Evolutionary conservation across 2,797 vertebrate species (phyloP).

Genomic region (Acanthiza pusilla): DNA sequence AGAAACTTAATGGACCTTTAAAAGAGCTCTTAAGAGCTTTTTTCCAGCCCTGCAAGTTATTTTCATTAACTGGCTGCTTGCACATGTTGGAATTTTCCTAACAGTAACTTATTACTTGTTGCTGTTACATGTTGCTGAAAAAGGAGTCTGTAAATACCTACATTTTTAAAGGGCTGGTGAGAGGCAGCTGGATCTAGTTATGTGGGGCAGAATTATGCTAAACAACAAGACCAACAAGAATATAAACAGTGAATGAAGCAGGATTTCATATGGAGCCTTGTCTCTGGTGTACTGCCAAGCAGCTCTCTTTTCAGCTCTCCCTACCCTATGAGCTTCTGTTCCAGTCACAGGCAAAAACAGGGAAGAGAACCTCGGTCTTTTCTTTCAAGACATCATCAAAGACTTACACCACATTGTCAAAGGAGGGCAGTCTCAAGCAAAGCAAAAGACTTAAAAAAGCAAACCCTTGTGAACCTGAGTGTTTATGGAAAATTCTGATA

Average conservation of each 20-base stretch:
- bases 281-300: neutral
- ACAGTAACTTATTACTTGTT: neutral
- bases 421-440: constrained; percentile 28
- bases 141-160: neutral
- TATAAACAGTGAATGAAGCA: neutral
- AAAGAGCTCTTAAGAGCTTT: neutral
- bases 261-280: neutral
- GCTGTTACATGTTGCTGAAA: neutral
- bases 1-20: neutral
- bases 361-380: neutral
- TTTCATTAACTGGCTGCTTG: neutral
- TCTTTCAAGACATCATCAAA: neutral
- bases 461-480: neutral
- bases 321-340: neutral
- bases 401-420: neutral
- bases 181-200: neutral
- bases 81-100: neutral
- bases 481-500: neutral
- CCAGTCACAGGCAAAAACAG: neutral
- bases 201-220: neutral
- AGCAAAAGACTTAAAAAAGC: neutral
- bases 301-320: neutral
- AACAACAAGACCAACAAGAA: neutral
- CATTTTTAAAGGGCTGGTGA: neutral
- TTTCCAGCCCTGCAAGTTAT: neutral